phyloP scores from a whole-genome alignment of 2,888 invertebrate species.

The Micropterix aruncella region DNA sequence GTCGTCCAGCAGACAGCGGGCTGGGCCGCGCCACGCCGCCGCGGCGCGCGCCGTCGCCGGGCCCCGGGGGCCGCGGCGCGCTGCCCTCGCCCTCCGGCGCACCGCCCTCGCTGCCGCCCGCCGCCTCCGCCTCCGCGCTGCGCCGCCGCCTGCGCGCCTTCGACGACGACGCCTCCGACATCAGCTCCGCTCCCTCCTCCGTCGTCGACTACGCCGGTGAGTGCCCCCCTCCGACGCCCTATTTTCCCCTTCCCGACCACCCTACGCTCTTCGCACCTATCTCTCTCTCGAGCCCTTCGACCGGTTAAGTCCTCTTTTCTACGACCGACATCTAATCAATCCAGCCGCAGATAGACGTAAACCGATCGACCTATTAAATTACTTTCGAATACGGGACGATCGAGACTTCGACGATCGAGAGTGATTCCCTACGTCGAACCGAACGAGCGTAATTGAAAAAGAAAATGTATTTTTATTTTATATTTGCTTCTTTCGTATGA shows the following conservation, averaged over 20 bases:
- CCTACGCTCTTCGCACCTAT: no score
- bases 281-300: no score
- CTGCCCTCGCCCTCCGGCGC: constrained; percentile 71
- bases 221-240: constrained; percentile 15
- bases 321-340: no score
- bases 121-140: constrained; percentile 72
- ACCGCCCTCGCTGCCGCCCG: constrained; percentile 63
- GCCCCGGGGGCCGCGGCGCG: constrained; percentile 70
- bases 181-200: constrained; percentile 70
- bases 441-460: no score
- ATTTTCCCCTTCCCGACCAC: constrained; percentile 3
- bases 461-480: no score
- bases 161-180: constrained; percentile 72
- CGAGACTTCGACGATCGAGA: no score
- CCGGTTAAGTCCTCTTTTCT: no score
- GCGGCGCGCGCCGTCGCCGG: constrained; percentile 74
- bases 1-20: constrained; percentile 76
- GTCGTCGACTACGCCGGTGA: constrained; percentile 79
- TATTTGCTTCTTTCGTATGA: no score
- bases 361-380: no score
- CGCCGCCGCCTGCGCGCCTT: constrained; percentile 53
- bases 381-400: no score
- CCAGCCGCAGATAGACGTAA: no score
- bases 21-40: constrained; percentile 80
- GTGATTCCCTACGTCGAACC: no score